Evolutionary conservation across 2,888 invertebrate species (phyloP).

Genomic region (Cheilosia vernalis): DNA sequence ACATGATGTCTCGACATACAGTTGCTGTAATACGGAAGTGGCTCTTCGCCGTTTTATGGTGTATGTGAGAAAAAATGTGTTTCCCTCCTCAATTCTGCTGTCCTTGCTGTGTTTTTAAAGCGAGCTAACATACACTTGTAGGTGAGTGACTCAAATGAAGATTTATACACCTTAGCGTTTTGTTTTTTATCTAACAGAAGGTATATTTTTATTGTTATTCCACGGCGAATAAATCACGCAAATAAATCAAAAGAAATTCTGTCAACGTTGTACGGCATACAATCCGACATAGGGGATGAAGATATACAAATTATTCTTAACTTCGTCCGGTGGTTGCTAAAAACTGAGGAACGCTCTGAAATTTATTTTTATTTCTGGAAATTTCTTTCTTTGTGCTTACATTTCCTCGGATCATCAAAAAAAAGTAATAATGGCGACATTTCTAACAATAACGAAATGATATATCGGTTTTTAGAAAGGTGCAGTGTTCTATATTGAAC

Average conservation of each 20-base stretch:
- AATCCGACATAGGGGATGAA: slow-evolving; percentile 43
- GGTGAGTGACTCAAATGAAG: slow-evolving; percentile 71
- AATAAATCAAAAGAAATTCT: slow-evolving; percentile 71
- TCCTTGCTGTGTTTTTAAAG: slow-evolving; percentile 37
- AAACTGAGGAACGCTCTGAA: not conserved
- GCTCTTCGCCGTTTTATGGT: not conserved
- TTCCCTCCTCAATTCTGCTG: slow-evolving; percentile 1
- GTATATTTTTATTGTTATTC: slow-evolving; percentile 49
- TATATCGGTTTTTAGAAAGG: too few species aligned
- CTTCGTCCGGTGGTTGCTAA: not conserved
- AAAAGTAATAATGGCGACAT: not conserved
- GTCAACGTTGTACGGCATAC: slow-evolving; percentile 47
- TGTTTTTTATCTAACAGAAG: slow-evolving; percentile 36
- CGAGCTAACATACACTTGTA: not conserved
- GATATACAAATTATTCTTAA: slow-evolving; percentile 40
- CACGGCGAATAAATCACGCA: slow-evolving; percentile 63
- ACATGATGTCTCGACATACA: slow-evolving; percentile 29
- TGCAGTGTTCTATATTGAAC: too few species aligned
- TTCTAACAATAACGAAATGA: too few species aligned
- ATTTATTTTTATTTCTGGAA: not conserved
- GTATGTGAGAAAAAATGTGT: not conserved
- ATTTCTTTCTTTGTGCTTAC: not conserved
- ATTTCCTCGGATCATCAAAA: not conserved
- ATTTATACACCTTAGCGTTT: slow-evolving; percentile 63
- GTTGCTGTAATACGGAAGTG: not conserved